Percentiles rank a stretch among this genome's conserved stretches.
phyloP scores from a whole-genome alignment of 2,888 invertebrate genomes.

The Ernsta delagoae region DNA sequence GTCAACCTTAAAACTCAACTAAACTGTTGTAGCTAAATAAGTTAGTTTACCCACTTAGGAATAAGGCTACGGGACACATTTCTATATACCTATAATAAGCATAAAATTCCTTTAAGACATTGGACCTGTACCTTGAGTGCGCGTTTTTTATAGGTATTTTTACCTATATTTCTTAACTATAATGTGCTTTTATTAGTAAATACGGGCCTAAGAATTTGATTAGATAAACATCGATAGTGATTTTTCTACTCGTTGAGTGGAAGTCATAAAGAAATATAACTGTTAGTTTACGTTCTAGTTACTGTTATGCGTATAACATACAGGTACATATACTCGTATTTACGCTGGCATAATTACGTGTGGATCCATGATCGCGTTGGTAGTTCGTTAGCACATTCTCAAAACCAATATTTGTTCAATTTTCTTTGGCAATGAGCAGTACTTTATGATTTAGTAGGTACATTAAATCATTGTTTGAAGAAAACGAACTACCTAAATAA shows the following conservation, averaged over 20 bases:
- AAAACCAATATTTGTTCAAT: constrained; percentile 24
- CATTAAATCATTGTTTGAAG: neutral
- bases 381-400: constrained; percentile 26
- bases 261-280: constrained; percentile 25
- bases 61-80: too few species aligned
- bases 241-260: constrained; percentile 2
- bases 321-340: neutral
- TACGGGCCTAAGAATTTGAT: too few species aligned
- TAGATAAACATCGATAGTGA: too few species aligned
- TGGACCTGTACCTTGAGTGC: too few species aligned
- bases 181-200: too few species aligned
- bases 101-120: too few species aligned
- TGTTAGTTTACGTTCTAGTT: constrained; percentile 34
- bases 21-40: too few species aligned
- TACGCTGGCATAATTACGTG: constrained; percentile 30
- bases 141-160: too few species aligned
- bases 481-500: neutral
- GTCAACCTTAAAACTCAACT: too few species aligned
- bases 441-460: neutral
- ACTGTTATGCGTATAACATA: constrained; percentile 34
- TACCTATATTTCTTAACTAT: too few species aligned
- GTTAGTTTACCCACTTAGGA: too few species aligned
- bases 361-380: constrained; percentile 16
- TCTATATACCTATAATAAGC: too few species aligned
- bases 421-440: constrained; percentile 7